Base-by-base conservation (phyloP, 2,113 vertebrate genomes). In the Tachycineta bicolor region DNA sequence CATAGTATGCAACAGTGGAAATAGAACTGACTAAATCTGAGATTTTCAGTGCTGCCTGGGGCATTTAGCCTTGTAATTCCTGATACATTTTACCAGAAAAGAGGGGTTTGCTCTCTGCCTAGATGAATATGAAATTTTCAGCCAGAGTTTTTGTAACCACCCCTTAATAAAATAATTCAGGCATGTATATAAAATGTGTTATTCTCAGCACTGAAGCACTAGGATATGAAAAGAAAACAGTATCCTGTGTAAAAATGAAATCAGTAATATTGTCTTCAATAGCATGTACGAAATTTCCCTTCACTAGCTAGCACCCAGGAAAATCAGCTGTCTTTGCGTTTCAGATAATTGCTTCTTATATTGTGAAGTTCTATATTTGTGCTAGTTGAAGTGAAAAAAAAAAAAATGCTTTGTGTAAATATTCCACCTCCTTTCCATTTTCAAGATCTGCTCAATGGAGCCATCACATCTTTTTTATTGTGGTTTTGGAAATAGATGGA, bases 291-390 rank as follows among this genome's bases (percentile, higher is more conserved):
- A 93, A 96, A 91, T 94, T 83, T 92, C 73, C 52, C 88, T 83
- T 83, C 71, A 55, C 29, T 83, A 64, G 79, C 87, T 92, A 86
- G 88, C 31, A 13, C 71, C 83, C 75, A 75, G 90, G 71, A 96
- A 96, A 96, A 96, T 96, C 92, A 94, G 60, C 93, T 92, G 90
- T 70, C 94, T 77, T 71, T 95, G 94, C 96, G 78, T 92, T 94
- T 93, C 82, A 89, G 69, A 83, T 95, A 96, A 94, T 94, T 94
- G 79, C 92, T 86, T 92, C 69, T 91, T 90, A 41, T 88, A 25
- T 78, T 13, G 12, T 73, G 29, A 83, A 92, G 53, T 83, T 92
- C 92, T 93, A 10, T 95, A 88, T 94, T 91, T 86, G 60, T 94
- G 92, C 73, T 89, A 90, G 80, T 60, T 96, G 85, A 96, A 90